These are phyloP conservation scores for Drosophila atripex DNA, from an alignment of 2,888 invertebrate genomes.

Conservation along the genomic window DNA sequence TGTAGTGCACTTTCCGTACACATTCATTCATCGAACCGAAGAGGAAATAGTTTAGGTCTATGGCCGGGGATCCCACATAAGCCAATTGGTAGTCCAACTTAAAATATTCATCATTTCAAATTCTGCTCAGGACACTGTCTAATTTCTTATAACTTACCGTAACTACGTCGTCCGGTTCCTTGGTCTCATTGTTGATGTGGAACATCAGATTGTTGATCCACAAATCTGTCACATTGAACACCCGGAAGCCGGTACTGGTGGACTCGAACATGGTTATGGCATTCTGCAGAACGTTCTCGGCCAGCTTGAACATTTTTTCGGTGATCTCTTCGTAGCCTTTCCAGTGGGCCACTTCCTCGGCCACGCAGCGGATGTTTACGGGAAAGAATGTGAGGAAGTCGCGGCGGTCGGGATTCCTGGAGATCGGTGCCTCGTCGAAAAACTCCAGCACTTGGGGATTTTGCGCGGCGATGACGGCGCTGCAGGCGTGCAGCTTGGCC, in stretches of 20 bases:
- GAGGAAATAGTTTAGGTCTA: conserved; percentile 82
- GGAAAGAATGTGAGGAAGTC: conserved; percentile 82
- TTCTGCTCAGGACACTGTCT: background rate
- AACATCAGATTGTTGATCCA: conserved; percentile 83
- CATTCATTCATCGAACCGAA: conserved; percentile 83
- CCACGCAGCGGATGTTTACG: conserved; percentile 81
- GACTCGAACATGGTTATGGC: conserved; percentile 78
- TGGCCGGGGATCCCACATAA: conserved; percentile 82
- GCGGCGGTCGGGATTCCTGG: conserved; percentile 81
- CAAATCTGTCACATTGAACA: conserved; percentile 82
- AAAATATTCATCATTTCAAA: background rate
- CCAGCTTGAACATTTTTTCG: conserved; percentile 81
- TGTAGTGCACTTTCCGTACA: conserved; percentile 81
- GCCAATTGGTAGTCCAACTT: conserved; percentile 83
- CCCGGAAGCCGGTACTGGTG: conserved; percentile 75
- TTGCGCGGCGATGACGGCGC: conserved; percentile 80
- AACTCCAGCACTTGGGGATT: conserved; percentile 79
- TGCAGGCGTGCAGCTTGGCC: conserved; percentile 86
- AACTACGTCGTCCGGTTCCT: conserved; percentile 81
- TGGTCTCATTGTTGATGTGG: conserved; percentile 78
- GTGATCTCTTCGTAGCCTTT: conserved; percentile 82
- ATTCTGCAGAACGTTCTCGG: conserved; percentile 80
- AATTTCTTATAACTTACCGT: conserved; percentile 64
- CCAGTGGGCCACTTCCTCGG: conserved; percentile 82
- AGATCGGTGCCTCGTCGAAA: conserved; percentile 81